Conservation (phyloP, 2,113 vertebrate genomes). For the Lasiurus borealis region DNA sequence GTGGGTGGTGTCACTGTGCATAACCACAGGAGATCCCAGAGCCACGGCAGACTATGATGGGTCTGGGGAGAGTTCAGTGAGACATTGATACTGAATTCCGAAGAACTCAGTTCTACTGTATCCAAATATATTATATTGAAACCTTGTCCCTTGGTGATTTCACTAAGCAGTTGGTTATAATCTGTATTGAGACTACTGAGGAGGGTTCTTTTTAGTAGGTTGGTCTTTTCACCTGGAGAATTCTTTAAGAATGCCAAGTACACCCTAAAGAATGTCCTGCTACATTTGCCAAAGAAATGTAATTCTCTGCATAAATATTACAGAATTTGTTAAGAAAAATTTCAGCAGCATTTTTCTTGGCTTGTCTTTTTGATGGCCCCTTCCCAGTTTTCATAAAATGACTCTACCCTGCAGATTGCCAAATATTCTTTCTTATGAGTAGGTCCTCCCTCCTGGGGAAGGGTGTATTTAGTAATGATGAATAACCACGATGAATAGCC, state of each 20-base stretch:
- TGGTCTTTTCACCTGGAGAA: conserved; percentile 91
- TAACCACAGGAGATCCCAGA: conserved; percentile 90
- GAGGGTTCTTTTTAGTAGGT: conserved; percentile 90
- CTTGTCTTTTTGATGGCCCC: conserved; percentile 90
- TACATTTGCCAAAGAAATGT: conserved; percentile 89
- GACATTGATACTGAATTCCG: conserved; percentile 89
- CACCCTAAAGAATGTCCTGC: conserved; percentile 80
- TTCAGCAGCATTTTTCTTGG: conserved; percentile 89
- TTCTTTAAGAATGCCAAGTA: conserved; percentile 84
- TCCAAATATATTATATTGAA: conserved; percentile 92
- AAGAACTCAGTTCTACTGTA: conserved; percentile 92
- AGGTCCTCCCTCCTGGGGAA: conserved; percentile 90
- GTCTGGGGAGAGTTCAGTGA: conserved; percentile 91
- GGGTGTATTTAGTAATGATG: conserved; percentile 90
- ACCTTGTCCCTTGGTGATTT: conserved; percentile 91
- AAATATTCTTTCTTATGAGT: conserved; percentile 92
- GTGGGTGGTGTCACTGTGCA: conserved; percentile 90
- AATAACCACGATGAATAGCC: conserved; percentile 92
- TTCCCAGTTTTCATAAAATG: conserved; percentile 90
- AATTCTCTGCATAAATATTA: conserved; percentile 89
- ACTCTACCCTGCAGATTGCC: conserved; percentile 91
- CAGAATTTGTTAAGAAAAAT: conserved; percentile 88
- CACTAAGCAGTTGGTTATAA: conserved; percentile 91
- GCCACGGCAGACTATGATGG: conserved; percentile 90
- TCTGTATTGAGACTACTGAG: conserved; percentile 93